Evolutionary conservation across 1,140 invertebrate species (phyloP).

Genomic region (Trichonephila clavata): DNA sequence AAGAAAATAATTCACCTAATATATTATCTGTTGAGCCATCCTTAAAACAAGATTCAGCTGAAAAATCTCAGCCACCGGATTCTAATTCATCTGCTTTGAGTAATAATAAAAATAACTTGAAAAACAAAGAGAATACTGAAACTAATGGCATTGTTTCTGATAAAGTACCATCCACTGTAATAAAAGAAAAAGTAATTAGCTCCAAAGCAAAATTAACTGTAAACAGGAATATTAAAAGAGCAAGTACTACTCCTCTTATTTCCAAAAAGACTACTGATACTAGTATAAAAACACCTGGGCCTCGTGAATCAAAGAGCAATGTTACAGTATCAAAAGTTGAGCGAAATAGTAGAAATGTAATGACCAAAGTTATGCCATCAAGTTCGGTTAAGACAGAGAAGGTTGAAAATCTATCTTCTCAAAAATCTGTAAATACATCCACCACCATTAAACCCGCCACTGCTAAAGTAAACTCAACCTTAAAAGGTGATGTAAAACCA

Average conservation of each 20-base stretch:
- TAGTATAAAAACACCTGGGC: background rate
- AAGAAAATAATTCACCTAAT: slow-evolving; percentile 2
- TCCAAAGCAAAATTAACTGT: background rate
- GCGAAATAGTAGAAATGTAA: background rate
- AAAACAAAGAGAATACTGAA: background rate
- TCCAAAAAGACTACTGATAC: background rate
- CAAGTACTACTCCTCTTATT: background rate
- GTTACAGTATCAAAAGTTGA: background rate
- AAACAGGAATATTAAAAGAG: background rate
- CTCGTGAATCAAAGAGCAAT: background rate
- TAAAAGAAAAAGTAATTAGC: background rate
- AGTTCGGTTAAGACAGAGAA: background rate
- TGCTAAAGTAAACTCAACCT: background rate
- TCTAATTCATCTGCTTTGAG: background rate
- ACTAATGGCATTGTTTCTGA: background rate
- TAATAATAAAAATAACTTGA: background rate
- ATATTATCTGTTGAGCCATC: background rate
- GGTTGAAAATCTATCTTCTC: background rate
- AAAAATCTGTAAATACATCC: background rate
- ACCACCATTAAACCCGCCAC: background rate
- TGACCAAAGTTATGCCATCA: background rate
- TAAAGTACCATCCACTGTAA: background rate
- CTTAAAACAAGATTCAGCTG: background rate
- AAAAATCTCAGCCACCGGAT: background rate
- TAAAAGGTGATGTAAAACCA: background rate